phyloP scores from a whole-genome alignment of 2,113 vertebrate genomes.

The Istiophorus platypterus region DNA sequence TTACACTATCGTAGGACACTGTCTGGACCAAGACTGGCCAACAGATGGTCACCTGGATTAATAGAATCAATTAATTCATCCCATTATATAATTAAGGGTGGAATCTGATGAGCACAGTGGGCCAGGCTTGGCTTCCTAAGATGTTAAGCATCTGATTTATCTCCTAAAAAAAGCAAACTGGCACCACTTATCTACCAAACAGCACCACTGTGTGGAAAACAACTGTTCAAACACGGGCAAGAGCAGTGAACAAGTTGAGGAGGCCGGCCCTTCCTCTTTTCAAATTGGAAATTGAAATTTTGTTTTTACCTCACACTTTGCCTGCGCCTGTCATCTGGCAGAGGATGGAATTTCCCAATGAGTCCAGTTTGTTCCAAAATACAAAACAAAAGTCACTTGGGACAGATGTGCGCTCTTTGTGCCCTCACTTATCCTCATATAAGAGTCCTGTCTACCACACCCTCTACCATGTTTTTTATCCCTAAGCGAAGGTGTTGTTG shows the following conservation, averaged over 20 bases:
- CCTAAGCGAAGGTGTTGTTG: not conserved
- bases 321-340: not conserved
- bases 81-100: slow-evolving; percentile 80
- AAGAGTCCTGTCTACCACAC: not conserved
- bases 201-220: slow-evolving; percentile 25
- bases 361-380: not conserved
- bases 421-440: not conserved
- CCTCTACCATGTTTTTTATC: not conserved
- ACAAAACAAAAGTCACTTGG: not conserved
- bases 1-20: slow-evolving; percentile 54
- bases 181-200: slow-evolving; percentile 45
- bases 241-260: not conserved
- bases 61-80: slow-evolving; percentile 81
- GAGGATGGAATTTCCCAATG: not conserved
- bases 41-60: slow-evolving; percentile 84
- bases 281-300: not conserved
- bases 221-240: slow-evolving; percentile 9
- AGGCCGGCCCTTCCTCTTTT: not conserved
- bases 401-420: not conserved
- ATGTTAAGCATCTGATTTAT: slow-evolving; percentile 68
- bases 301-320: slow-evolving; percentile 5
- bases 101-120: slow-evolving; percentile 58
- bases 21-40: slow-evolving; percentile 65
- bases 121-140: slow-evolving; percentile 49
- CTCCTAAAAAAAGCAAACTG: slow-evolving; percentile 45